A percentile compares a stretch with the other conserved stretches of the same genome.
Conservation (phyloP, 1,140 invertebrate species). For the Rhizoglyphus robini region DNA sequence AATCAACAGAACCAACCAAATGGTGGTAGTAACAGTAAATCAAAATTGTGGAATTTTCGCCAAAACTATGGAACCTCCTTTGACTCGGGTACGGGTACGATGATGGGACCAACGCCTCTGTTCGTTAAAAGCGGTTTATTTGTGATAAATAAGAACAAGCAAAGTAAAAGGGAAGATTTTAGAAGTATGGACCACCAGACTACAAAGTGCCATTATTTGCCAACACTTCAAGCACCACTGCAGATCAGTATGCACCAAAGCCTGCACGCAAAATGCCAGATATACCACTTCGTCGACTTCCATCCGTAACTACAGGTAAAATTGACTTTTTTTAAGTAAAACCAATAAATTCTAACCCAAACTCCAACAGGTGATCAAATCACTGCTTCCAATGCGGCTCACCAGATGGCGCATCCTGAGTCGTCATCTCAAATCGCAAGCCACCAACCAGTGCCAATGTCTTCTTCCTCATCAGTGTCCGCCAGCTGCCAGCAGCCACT, state of each 20-base stretch:
- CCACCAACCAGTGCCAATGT: neutral
- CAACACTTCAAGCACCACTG: neutral
- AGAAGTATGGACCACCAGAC: too few relatives aligned
- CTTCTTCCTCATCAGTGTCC: too few relatives aligned
- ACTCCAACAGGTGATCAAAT: too few relatives aligned
- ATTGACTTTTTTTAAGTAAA: too few relatives aligned
- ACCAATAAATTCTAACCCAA: too few relatives aligned
- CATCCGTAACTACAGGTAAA: neutral
- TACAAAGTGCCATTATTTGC: neutral
- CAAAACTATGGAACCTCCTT: neutral
- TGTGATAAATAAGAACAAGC: neutral
- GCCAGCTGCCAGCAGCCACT: too few relatives aligned
- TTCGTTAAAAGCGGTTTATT: neutral
- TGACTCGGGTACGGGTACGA: neutral
- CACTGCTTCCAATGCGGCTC: neutral
- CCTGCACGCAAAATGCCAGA: neutral
- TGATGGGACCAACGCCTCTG: neutral
- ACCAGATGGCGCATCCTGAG: neutral
- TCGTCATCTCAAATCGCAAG: neutral
- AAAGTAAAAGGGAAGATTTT: neutral
- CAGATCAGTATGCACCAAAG: neutral
- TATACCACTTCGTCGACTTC: neutral
- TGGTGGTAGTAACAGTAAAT: neutral
- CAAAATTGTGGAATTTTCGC: neutral
- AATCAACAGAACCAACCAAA: slow-evolving; percentile 10